Conservation (phyloP, 2,888 invertebrate species). For the Ophioninae sp. region DNA sequence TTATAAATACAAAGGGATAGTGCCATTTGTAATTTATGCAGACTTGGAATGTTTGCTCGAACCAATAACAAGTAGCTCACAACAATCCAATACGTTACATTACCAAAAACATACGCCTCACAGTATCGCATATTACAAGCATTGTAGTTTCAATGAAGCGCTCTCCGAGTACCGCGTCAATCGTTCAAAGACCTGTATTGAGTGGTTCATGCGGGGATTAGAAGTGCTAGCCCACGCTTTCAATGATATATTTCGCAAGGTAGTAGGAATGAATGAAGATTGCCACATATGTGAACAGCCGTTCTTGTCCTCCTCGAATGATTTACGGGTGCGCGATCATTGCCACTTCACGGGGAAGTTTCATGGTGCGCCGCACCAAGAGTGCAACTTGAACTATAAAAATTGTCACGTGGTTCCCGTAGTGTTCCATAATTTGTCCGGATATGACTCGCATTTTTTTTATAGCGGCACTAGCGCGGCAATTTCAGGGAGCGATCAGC, state of each 20-base stretch:
- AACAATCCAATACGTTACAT: neutral
- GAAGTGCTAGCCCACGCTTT: neutral
- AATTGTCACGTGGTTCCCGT: neutral
- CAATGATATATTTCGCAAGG: neutral
- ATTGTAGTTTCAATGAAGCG: slow-evolving; percentile 7
- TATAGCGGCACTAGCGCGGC: too few relatives aligned
- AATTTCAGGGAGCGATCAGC: too few relatives aligned
- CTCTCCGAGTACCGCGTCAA: slow-evolving; percentile 16
- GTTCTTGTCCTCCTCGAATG: neutral
- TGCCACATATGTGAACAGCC: slow-evolving; percentile 24
- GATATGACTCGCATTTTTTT: too few relatives aligned
- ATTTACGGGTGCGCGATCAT: slow-evolving; percentile 21
- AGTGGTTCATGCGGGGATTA: slow-evolving; percentile 34
- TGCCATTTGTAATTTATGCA: too few relatives aligned
- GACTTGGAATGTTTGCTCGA: too few relatives aligned
- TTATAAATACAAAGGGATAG: too few relatives aligned
- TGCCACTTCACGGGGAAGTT: slow-evolving; percentile 18
- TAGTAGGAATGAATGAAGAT: neutral
- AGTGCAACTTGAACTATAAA: slow-evolving; percentile 33
- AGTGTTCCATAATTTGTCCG: slow-evolving; percentile 36
- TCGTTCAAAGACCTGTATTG: slow-evolving; percentile 23
- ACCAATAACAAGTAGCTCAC: too few relatives aligned
- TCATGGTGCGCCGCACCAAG: neutral
- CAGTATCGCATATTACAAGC: too few relatives aligned
- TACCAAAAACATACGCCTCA: too few relatives aligned